phyloP scores from a whole-genome alignment of 2,113 vertebrate species.

The Neolamprologus cancellatus region DNA sequence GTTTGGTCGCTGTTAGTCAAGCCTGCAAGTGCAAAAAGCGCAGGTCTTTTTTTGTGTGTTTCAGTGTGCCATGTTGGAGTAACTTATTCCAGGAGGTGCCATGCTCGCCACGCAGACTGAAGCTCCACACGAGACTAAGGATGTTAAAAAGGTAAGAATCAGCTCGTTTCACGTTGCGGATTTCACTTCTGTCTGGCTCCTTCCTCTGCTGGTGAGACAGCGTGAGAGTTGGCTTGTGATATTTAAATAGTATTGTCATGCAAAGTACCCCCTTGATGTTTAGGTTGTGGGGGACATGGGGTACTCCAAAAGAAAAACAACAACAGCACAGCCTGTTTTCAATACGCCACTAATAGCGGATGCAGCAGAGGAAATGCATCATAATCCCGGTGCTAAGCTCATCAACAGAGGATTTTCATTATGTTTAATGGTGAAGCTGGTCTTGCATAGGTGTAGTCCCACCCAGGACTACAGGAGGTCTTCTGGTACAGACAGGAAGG shows the following conservation, averaged over 20 bases:
- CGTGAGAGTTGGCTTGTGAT: not conserved
- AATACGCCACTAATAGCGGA: not conserved
- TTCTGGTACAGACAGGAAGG: not conserved
- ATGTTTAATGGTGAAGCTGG: not conserved
- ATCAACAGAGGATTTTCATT: not conserved
- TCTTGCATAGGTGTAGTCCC: not conserved
- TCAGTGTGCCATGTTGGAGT: slow-evolving; percentile 73
- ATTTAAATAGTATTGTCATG: not conserved
- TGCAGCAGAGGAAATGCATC: not conserved
- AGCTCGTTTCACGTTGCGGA: not conserved
- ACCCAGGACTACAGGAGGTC: not conserved
- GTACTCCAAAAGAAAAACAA: not conserved
- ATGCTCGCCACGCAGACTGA: slow-evolving; percentile 84
- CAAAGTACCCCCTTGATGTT: not conserved
- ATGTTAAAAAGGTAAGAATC: slow-evolving; percentile 77
- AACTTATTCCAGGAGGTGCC: slow-evolving; percentile 43
- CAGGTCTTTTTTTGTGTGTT: slow-evolving; percentile 4
- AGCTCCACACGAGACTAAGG: slow-evolving; percentile 65
- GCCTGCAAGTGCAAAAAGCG: not conserved
- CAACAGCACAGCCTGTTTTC: not conserved
- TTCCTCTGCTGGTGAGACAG: not conserved
- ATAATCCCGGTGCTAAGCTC: not conserved
- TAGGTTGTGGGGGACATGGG: fast-evolving
- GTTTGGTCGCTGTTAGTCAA: not conserved
- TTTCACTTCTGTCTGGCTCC: not conserved